Evolutionary conservation across 2,797 vertebrate genomes (phyloP), one percentile per base, ranked within the genome.

Genomic region (Euthynnus affinis): DNA sequence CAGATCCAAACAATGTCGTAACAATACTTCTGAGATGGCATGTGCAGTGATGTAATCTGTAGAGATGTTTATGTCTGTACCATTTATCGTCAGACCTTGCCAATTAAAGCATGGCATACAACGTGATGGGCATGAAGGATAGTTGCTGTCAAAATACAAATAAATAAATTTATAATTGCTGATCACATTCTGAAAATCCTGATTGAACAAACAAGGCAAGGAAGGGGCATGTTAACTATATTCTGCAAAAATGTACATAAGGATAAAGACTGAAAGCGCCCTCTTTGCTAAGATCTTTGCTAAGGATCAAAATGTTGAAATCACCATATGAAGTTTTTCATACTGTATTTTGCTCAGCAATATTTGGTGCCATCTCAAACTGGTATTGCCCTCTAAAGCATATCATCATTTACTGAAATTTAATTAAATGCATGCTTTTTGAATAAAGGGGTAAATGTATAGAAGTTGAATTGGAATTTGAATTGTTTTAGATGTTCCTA

Each of bases 1-100:
- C 49, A 69, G 63, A 66, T 60, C 63, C 75, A 83, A 84, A 85
- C 80, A 71, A 81, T 77, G 78, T 69, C 49, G 23, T 73, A 89
- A 82, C 71, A 77, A 76, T 60, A 68, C 71, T 60, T 72, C 57
- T 53, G 73, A 80, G 81, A 71, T 61, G 70, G 53, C 37, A 69
- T 49, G 61, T 46, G 60, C 37, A 48, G 14, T 7, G 37, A 58
- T 37, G 22, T 80, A 60, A 75, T 74, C 42, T 61, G 29, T 27
- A 37, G 66, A 42, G 37, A 56, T 58, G 20, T 68, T 62, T 71
- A 59, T 74, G 70, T 65, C 29, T 22, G 15, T 40, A 23, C 5
- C 5, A 37, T 56, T 82, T 72, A 72, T 55, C 55, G 5, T 62
- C 52, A 65, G 27, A 61, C 17, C 6, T 58, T 15, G 10, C 15